These are phyloP conservation scores for Nematostella vectensis DNA, from an alignment of 92 coral and sea anemone species.

Conservation along the genomic window DNA sequence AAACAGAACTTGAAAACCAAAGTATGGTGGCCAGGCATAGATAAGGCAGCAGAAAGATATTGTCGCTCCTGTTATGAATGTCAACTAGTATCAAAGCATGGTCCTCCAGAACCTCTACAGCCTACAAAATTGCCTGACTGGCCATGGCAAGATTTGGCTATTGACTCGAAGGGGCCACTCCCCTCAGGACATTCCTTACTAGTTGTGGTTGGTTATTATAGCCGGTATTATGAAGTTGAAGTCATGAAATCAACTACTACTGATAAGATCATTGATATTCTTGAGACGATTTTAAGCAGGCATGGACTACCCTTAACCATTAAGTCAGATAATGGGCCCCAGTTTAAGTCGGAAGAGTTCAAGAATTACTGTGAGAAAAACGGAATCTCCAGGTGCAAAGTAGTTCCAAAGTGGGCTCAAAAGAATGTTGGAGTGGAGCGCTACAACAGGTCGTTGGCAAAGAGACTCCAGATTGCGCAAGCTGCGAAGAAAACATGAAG, in stretches of 20 bases:
- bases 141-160: conserved; percentile 41
- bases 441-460: too few relatives aligned
- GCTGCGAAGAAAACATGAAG: conserved; percentile 33
- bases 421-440: too few relatives aligned
- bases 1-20: conserved; percentile 43
- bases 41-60: conserved; percentile 36
- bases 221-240: conserved; percentile 34
- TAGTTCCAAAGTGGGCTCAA: too few relatives aligned
- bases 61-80: conserved; percentile 33
- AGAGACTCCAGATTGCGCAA: conserved; percentile 42
- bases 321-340: conserved; percentile 42
- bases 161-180: conserved; percentile 33
- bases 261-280: conserved; percentile 16
- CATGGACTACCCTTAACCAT: conserved; percentile 30
- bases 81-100: conserved; percentile 37
- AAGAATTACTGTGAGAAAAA: conserved; percentile 23
- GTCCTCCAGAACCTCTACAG: conserved; percentile 38
- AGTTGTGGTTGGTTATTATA: conserved; percentile 37
- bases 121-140: conserved; percentile 31
- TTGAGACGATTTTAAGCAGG: conserved; percentile 26
- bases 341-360: conserved; percentile 30
- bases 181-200: conserved; percentile 42
- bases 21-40: conserved; percentile 54
- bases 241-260: conserved; percentile 28
- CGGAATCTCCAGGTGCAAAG: conserved; percentile 30